Percentiles rank a stretch among this genome's conserved stretches.
Evolutionary conservation across 2,888 invertebrate species (phyloP).

Genomic region (Lasioglossum morio): DNA sequence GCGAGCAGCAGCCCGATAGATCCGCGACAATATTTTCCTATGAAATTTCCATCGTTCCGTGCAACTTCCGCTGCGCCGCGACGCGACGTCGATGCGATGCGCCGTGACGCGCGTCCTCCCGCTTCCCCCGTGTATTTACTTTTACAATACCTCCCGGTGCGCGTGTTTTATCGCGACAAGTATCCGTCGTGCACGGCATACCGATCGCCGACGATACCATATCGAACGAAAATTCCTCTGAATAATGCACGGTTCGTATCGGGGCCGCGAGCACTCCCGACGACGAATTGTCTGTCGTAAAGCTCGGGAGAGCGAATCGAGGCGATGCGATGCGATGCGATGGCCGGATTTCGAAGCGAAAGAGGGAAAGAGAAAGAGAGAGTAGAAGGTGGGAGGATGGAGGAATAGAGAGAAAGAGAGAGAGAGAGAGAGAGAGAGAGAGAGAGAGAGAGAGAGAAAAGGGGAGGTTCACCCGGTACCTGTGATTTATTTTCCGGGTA

Average conservation of each 20-base stretch:
- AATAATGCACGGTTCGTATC: conserved; percentile 55
- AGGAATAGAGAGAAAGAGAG: background rate
- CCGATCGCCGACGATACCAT: conserved; percentile 50
- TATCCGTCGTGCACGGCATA: conserved; percentile 47
- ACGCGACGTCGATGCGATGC: background rate
- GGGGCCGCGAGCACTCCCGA: conserved; percentile 9
- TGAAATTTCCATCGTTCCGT: conserved; percentile 24
- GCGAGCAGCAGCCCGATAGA: background rate
- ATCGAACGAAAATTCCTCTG: conserved; percentile 55
- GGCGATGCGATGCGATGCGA: conserved; percentile 38
- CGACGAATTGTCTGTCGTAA: conserved; percentile 48
- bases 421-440: background rate
- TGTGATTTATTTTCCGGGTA: conserved; percentile 55
- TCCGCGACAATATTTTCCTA: conserved; percentile 31
- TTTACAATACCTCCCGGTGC: conserved; percentile 45
- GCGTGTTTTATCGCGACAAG: conserved; percentile 55
- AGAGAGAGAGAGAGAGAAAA: background rate
- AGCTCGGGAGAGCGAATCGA: conserved; percentile 32
- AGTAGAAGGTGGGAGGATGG: background rate
- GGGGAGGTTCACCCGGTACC: background rate
- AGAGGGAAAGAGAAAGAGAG: background rate
- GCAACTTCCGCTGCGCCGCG: conserved; percentile 32
- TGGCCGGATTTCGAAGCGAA: conserved; percentile 36
- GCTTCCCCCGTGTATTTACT: conserved; percentile 43
- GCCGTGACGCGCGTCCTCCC: conserved; percentile 13